Evolutionary conservation across 2,888 invertebrate species (phyloP), one percentile per base, ranked within the genome.

Genomic region (Andrena haemorrhoa): DNA sequence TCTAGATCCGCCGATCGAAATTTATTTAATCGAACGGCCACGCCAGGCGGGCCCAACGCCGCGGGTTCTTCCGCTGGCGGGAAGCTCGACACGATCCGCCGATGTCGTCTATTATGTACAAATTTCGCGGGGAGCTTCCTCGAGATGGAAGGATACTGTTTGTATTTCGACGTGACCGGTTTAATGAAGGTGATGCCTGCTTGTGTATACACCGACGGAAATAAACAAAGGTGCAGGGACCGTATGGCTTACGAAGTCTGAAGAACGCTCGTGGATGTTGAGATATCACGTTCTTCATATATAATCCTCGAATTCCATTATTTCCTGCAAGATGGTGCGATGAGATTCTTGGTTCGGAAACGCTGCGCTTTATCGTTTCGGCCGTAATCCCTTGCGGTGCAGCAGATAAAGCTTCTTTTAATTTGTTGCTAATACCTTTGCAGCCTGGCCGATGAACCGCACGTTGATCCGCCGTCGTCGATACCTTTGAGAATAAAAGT

Each of bases 371-470:
- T 76, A 78, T 78, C 66, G 23, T 41, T 16, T 20, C 3, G 0
- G 1, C 1, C 12, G 12, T 66, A 66, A 61, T 68, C 41, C 6
- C 10, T 26, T 2, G 16, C 4, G 10, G 41, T 49, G 63, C 53
- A n/a, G 41, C 6, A 10, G 20, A 61, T 35, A 41, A 63, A 49
- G 53, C 7, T 7, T 20, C 20, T 47, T 68, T 78, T 53, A 68
- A 78, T 33, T 76, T 41, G 12, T 12, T 5, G 10, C 23, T 69
- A 63, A 69, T 78, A 53, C 41, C 7, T 10, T n/a, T 3, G 1
- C 26, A 63, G 20, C n/a, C 8, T 68, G 23, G 26, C 7, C 8
- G 16, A 3, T 61, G 66, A 16, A 65, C 51, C 29, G 7, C 16
- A 2, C 31, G 8, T 29, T 29, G 33, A 51, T 16, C 1, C 29